These are phyloP conservation scores for Torymus tubicola DNA, from an alignment of 2,888 invertebrate genomes.

Conservation along the genomic window DNA sequence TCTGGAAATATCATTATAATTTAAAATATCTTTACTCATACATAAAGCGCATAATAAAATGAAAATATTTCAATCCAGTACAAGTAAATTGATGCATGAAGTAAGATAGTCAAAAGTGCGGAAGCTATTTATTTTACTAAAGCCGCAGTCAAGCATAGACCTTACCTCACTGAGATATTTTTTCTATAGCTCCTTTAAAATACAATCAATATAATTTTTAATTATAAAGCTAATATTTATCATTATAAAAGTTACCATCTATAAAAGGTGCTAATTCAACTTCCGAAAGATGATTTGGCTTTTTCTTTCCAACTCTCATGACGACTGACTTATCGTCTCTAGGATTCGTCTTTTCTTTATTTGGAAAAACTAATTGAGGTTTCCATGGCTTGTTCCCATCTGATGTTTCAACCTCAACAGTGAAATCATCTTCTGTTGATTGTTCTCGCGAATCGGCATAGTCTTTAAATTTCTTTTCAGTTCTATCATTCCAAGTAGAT, in stretches of 20 bases:
- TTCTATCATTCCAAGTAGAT: no score
- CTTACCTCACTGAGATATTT: constrained; percentile 25
- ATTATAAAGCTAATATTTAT: not conserved
- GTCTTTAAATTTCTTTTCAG: constrained; percentile 22
- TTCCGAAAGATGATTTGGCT: constrained; percentile 54
- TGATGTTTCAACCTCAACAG: constrained; percentile 38
- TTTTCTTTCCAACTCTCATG: constrained; percentile 67
- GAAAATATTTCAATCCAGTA: constrained; percentile 6
- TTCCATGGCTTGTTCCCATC: constrained; percentile 63
- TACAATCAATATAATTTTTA: not conserved
- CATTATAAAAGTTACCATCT: constrained; percentile 64
- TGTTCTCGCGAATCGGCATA: constrained; percentile 58
- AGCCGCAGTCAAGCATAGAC: constrained; percentile 24
- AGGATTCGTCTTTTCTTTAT: constrained; percentile 56
- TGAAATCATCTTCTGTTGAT: constrained; percentile 31
- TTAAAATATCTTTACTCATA: no score
- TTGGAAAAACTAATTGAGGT: constrained; percentile 65
- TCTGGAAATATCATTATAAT: constrained; percentile 61
- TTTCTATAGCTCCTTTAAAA: not conserved
- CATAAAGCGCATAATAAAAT: not conserved
- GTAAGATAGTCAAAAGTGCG: constrained; percentile 22
- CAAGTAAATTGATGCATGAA: constrained; percentile 46
- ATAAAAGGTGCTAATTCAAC: constrained; percentile 63
- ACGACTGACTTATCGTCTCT: constrained; percentile 64
- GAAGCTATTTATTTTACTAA: constrained; percentile 22